Evolutionary conservation across 2,113 vertebrate species (phyloP).

Genomic region (Andinoacara biseriatus): DNA sequence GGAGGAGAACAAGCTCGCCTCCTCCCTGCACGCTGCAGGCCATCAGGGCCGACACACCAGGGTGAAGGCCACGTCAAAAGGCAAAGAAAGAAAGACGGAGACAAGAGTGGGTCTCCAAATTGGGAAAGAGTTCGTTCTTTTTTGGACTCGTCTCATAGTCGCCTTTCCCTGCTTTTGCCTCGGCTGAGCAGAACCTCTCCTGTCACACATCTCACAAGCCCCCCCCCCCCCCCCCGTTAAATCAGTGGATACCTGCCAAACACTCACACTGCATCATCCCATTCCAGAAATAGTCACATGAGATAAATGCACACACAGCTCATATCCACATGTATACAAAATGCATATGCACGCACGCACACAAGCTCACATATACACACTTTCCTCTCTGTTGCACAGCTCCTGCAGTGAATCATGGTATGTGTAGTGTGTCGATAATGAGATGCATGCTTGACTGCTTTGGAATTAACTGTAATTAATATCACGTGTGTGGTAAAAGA

Average conservation of each 20-base stretch:
- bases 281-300: slow-evolving; percentile 47
- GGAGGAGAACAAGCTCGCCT: slow-evolving; percentile 22
- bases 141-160: slow-evolving; percentile 22
- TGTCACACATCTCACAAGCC: slow-evolving; percentile 12
- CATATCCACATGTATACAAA: not conserved
- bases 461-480: slow-evolving; percentile 66
- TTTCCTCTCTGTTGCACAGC: slow-evolving; percentile 2
- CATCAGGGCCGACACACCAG: slow-evolving; percentile 44
- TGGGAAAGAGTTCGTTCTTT: slow-evolving; percentile 23
- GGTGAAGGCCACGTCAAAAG: slow-evolving; percentile 53
- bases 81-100: slow-evolving; percentile 12
- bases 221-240: slow-evolving; percentile 21
- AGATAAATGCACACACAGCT: slow-evolving; percentile 1
- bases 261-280: slow-evolving; percentile 11
- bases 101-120: slow-evolving; percentile 46
- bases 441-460: slow-evolving; percentile 45
- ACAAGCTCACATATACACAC: not conserved
- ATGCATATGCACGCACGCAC: not conserved
- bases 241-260: slow-evolving; percentile 51
- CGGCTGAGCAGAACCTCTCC: slow-evolving; percentile 7
- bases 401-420: not conserved
- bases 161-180: slow-evolving; percentile 9
- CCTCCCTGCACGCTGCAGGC: slow-evolving; percentile 23
- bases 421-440: slow-evolving; percentile 45
- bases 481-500: slow-evolving; percentile 48